Evolutionary conservation across 2,888 invertebrate species (phyloP).

Genomic region (Synergus japonicus): DNA sequence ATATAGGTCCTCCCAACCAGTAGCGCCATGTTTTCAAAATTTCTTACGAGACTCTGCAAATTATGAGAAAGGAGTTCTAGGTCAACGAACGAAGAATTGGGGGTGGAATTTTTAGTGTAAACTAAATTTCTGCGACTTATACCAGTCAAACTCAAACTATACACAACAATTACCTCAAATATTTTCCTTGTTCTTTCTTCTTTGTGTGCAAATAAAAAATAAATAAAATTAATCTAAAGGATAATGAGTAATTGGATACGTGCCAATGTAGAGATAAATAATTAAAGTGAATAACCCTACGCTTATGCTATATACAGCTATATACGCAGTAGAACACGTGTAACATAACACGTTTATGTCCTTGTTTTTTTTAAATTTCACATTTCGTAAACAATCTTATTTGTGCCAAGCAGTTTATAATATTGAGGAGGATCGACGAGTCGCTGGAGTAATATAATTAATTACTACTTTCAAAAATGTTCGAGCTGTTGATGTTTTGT

Average conservation of each 20-base stretch:
- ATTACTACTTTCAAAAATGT: too few species aligned
- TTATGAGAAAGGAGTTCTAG: not conserved
- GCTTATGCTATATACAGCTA: not conserved
- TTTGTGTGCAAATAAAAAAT: too few species aligned
- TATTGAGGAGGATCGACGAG: too few species aligned
- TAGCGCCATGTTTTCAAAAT: not conserved
- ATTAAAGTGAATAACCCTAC: not conserved
- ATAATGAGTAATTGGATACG: not conserved
- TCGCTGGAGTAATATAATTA: too few species aligned
- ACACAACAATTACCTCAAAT: not conserved
- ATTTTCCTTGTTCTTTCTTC: not conserved
- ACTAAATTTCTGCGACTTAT: not conserved
- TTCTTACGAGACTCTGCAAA: not conserved
- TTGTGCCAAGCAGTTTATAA: too few species aligned
- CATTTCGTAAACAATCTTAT: too few species aligned
- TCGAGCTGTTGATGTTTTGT: too few species aligned
- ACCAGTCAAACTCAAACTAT: too few species aligned
- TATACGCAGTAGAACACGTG: too few species aligned
- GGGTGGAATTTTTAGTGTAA: not conserved
- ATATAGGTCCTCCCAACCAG: not conserved
- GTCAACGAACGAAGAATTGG: not conserved
- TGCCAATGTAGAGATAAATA: not conserved
- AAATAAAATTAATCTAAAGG: not conserved
- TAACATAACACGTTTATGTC: too few species aligned
- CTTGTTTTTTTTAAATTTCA: too few species aligned